Conservation (phyloP, 2,113 vertebrate genomes). For the Meriones unguiculatus region DNA sequence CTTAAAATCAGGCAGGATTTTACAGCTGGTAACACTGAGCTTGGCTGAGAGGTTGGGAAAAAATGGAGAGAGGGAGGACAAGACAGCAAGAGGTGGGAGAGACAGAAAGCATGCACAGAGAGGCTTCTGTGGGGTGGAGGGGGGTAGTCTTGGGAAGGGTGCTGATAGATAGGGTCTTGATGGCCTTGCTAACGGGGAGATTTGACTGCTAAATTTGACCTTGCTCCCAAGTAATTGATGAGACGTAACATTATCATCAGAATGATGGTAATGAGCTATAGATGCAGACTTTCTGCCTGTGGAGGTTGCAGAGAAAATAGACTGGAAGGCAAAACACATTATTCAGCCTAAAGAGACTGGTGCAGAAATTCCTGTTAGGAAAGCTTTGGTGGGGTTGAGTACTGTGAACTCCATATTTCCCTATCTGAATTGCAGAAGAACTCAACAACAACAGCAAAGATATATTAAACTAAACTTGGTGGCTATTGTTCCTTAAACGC, state of each 20-base stretch:
- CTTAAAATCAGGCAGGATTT: conserved; percentile 61
- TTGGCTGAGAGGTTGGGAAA: neutral
- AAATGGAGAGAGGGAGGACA: neutral
- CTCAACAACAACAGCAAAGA: neutral
- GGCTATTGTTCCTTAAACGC: neutral
- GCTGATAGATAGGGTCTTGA: conserved; percentile 54
- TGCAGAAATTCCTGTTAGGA: conserved; percentile 52
- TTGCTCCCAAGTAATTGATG: conserved; percentile 78
- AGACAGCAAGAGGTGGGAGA: neutral
- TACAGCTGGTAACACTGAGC: conserved; percentile 26
- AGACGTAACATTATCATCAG: conserved; percentile 78
- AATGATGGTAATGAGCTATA: conserved; percentile 76
- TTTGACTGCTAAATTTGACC: conserved; percentile 79
- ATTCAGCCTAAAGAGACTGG: conserved; percentile 68
- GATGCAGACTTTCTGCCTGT: conserved; percentile 69
- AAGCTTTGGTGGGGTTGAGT: conserved; percentile 61
- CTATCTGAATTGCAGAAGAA: conserved; percentile 38
- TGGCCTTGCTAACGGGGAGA: conserved; percentile 63
- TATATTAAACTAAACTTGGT: neutral
- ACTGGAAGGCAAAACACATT: conserved; percentile 67
- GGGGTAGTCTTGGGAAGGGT: neutral
- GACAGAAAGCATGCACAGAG: neutral
- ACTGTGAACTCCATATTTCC: conserved; percentile 2
- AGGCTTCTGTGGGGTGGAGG: neutral
- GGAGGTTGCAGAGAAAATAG: conserved; percentile 74